phyloP scores from a whole-genome alignment of 2,113 vertebrate species.

The Aix galericulata region DNA sequence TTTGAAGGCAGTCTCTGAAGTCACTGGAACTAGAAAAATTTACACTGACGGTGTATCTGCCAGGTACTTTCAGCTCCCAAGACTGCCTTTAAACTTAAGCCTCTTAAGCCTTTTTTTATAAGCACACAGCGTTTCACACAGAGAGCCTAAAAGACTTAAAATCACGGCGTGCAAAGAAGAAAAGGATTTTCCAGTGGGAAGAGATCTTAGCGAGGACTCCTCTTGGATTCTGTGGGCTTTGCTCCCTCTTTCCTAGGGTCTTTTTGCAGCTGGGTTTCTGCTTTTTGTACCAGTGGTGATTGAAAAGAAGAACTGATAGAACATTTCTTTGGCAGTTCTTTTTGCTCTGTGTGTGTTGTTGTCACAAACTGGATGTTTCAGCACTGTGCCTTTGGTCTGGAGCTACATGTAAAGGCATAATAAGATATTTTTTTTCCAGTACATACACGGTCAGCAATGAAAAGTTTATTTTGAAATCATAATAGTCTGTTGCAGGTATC shows the following conservation, averaged over 20 bases:
- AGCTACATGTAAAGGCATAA: not conserved
- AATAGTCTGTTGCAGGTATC: constrained; percentile 8
- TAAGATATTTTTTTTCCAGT: not conserved
- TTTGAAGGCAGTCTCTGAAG: not conserved
- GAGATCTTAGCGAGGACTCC: not conserved
- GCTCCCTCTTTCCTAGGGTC: not conserved
- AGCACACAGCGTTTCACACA: not conserved
- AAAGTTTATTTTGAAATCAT: constrained; percentile 13
- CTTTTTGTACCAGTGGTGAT: not conserved
- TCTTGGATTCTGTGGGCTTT: not conserved
- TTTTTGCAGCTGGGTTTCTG: not conserved
- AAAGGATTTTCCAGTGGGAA: not conserved
- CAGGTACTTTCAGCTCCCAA: not conserved
- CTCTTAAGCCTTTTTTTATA: not conserved
- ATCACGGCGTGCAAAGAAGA: not conserved
- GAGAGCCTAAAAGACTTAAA: not conserved
- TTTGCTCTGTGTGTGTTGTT: not conserved
- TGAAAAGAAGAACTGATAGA: not conserved
- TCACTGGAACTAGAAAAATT: not conserved
- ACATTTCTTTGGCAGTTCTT: not conserved
- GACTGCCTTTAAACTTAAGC: constrained; percentile 17
- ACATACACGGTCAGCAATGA: not conserved
- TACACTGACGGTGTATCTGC: not conserved
- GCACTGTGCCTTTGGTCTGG: not conserved
- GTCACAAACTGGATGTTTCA: not conserved